phyloP scores from a whole-genome alignment of 2,113 vertebrate genomes.

The Dipodomys merriami region DNA sequence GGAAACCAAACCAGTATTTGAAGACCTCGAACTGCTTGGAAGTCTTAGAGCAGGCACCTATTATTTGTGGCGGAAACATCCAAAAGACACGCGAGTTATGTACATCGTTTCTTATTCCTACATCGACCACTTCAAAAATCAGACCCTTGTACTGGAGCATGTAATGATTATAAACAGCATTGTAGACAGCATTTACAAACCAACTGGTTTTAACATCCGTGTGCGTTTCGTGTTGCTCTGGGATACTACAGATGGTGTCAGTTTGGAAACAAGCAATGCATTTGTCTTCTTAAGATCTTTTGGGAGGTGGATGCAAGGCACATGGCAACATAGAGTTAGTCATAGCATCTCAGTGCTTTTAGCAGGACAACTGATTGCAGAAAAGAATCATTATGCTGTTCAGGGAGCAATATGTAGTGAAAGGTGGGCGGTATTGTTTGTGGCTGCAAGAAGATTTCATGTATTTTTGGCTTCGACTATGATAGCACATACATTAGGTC shows the following conservation, averaged over 20 bases:
- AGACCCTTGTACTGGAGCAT: not conserved
- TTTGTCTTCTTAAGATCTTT: fast-evolving
- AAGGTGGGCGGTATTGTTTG: conserved; percentile 20
- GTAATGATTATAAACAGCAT: conserved; percentile 70
- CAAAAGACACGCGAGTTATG: fast-evolving
- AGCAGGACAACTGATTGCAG: not conserved
- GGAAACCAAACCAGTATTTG: not conserved
- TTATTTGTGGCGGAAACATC: conserved; percentile 74
- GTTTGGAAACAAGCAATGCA: fast-evolving
- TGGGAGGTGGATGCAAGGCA: conserved; percentile 55
- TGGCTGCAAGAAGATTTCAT: not conserved
- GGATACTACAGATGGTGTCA: not conserved
- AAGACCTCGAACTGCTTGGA: conserved; percentile 14
- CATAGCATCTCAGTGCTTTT: conserved; percentile 29
- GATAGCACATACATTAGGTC: conserved; percentile 71
- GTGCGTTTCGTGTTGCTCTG: conserved; percentile 78
- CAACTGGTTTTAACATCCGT: fast-evolving
- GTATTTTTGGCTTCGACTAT: not conserved
- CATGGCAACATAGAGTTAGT: fast-evolving
- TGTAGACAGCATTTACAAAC: conserved; percentile 63
- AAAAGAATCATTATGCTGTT: fast-evolving
- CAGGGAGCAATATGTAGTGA: not conserved
- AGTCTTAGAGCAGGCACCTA: not conserved
- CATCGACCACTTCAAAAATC: fast-evolving
- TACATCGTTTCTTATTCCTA: not conserved